Evolutionary conservation across 2,797 vertebrate genomes (phyloP).

Genomic region (Nyctalus aviator): DNA sequence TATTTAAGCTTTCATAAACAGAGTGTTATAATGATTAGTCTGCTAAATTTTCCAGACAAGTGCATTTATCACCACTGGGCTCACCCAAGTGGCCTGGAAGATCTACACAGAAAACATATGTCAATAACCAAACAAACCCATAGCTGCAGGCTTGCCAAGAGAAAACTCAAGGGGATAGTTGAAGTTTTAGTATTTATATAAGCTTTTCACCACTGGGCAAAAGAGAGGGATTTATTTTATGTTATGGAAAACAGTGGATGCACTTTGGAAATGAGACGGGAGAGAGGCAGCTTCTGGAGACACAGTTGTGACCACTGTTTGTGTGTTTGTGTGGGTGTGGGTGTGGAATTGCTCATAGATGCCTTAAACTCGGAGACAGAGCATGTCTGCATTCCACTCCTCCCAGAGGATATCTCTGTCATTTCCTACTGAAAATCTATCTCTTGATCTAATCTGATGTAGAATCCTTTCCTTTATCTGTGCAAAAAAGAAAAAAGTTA

Average conservation of each 20-base stretch:
- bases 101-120: conserved; percentile 52
- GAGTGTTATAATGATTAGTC: conserved; percentile 55
- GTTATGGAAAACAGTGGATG: conserved; percentile 74
- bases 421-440: conserved; percentile 81
- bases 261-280: conserved; percentile 49
- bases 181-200: conserved; percentile 81
- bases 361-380: conserved; percentile 72
- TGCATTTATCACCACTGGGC: conserved; percentile 71
- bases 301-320: conserved; percentile 69
- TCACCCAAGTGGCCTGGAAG: conserved; percentile 49
- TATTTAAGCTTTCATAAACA: conserved; percentile 72
- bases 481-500: not conserved
- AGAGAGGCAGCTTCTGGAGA: not conserved
- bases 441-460: conserved; percentile 81
- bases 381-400: conserved; percentile 73
- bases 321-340: conserved; percentile 25
- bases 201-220: conserved; percentile 73
- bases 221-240: conserved; percentile 59
- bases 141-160: conserved; percentile 55
- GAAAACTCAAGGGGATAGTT: conserved; percentile 70
- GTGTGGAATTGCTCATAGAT: conserved; percentile 67
- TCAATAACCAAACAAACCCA: conserved; percentile 69
- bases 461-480: conserved; percentile 79
- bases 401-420: conserved; percentile 67
- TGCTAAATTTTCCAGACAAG: conserved; percentile 77